Conservation (phyloP, 2,797 vertebrate species). For the Micrastur ruficollis region DNA sequence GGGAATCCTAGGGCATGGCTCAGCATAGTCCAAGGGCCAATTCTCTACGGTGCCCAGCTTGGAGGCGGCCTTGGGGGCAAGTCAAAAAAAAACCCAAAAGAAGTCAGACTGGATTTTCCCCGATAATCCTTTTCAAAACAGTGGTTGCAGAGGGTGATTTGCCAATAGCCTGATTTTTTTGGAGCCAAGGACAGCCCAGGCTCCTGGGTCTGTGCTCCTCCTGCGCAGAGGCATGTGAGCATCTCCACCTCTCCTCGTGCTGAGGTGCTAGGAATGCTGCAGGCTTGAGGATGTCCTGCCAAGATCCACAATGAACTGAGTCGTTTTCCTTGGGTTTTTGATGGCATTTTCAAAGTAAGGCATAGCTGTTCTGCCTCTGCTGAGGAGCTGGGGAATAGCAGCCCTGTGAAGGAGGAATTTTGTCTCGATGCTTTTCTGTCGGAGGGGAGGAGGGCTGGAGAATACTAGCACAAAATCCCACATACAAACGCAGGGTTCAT, state of each 20-base stretch:
- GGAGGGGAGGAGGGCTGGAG: background rate
- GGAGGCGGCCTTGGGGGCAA: background rate
- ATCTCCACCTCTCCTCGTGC: background rate
- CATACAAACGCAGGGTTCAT: background rate
- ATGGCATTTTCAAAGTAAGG: background rate
- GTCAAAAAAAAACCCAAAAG: background rate
- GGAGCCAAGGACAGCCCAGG: too few species aligned
- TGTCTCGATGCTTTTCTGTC: background rate
- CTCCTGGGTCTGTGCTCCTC: background rate
- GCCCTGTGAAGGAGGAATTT: background rate
- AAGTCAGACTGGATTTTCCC: background rate
- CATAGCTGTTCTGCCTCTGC: background rate
- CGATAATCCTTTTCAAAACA: background rate
- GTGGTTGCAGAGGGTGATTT: background rate
- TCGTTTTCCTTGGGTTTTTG: background rate
- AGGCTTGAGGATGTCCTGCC: background rate
- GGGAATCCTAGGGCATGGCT: background rate
- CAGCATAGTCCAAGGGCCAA: accelerated
- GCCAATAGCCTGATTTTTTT: background rate
- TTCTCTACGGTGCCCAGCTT: background rate
- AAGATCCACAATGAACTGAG: background rate
- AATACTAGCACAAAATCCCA: background rate
- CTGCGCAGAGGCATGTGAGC: background rate
- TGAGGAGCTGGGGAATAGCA: background rate
- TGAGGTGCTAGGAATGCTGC: background rate